phyloP scores from a whole-genome alignment of 2,797 vertebrate genomes.

The Xenentodon cancila region DNA sequence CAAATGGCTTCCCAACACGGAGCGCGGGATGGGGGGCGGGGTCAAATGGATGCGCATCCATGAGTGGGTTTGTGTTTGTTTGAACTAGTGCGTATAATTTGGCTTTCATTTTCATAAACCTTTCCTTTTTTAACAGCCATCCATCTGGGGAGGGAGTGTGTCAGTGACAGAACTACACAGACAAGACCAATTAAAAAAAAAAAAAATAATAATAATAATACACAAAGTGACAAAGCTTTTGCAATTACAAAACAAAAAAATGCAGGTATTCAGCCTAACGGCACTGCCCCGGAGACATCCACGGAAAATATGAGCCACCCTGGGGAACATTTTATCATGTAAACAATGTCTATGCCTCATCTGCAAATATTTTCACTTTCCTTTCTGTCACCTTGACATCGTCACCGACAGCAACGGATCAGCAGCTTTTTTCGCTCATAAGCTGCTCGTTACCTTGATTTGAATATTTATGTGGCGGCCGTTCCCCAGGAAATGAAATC shows the following conservation, averaged over 20 bases:
- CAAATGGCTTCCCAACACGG: slow-evolving; percentile 75
- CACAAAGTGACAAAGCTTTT: neutral
- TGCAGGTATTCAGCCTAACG: slow-evolving; percentile 1
- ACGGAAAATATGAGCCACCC: slow-evolving; percentile 40
- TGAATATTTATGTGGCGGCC: too few relatives aligned
- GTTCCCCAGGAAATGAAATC: too few relatives aligned
- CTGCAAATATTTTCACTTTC: slow-evolving; percentile 78
- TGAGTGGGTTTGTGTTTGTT: slow-evolving; percentile 27
- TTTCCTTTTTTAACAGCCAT: slow-evolving; percentile 77
- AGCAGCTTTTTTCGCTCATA: neutral
- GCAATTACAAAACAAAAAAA: neutral
- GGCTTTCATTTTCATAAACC: slow-evolving; percentile 84
- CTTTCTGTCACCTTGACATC: slow-evolving; percentile 62
- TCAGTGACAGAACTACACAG: slow-evolving; percentile 39
- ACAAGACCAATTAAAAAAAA: slow-evolving; percentile 36
- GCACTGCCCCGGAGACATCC: slow-evolving; percentile 7
- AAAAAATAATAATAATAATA: neutral
- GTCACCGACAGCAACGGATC: slow-evolving; percentile 18
- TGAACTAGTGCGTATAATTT: slow-evolving; percentile 66
- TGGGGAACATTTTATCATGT: slow-evolving; percentile 43
- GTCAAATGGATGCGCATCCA: slow-evolving; percentile 17
- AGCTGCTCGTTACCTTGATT: too few relatives aligned
- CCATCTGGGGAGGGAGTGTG: slow-evolving; percentile 52
- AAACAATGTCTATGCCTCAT: slow-evolving; percentile 75
- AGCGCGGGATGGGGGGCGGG: slow-evolving; percentile 17